These are phyloP conservation scores for Oncorhynchus keta DNA, from an alignment of 2,113 vertebrate genomes.

Conservation along the genomic window DNA sequence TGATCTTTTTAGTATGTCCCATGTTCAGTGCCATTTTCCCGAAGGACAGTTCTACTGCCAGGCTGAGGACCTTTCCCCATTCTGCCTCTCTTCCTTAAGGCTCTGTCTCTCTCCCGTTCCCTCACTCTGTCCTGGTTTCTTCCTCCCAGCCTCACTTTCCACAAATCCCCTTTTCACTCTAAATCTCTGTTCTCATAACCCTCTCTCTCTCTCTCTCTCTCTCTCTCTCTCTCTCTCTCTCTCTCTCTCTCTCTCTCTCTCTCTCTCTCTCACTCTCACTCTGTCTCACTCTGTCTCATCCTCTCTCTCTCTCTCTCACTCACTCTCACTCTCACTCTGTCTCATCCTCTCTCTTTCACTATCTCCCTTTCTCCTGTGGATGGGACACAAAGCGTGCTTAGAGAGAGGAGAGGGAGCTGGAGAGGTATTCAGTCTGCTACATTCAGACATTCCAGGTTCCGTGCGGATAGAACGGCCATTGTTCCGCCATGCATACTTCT, in stretches of 20 bases:
- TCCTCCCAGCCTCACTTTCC: background rate
- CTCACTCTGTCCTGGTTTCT: background rate
- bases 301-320: slow-evolving; percentile 8
- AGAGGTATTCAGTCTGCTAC: slow-evolving; percentile 60
- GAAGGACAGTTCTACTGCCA: background rate
- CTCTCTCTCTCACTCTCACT: too few relatives aligned
- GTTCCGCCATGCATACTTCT: slow-evolving; percentile 69
- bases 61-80: background rate
- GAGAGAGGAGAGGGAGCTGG: slow-evolving; percentile 56
- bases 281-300: background rate
- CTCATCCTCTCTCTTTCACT: background rate
- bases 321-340: slow-evolving; percentile 10
- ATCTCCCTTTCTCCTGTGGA: slow-evolving; percentile 11
- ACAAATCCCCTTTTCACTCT: background rate
- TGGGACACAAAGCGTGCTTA: slow-evolving; percentile 65
- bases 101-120: background rate
- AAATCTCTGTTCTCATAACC: slow-evolving; percentile 18
- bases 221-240: slow-evolving; percentile 11
- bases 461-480: slow-evolving; percentile 73
- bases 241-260: background rate
- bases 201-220: background rate
- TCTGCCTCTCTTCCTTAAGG: background rate
- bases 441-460: slow-evolving; percentile 76
- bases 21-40: background rate
- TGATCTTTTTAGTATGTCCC: background rate